These are phyloP conservation scores for Haliclona indistincta DNA, from an alignment of 37 sponge, comb jelly and placozoan genomes.

Conservation along the genomic window DNA sequence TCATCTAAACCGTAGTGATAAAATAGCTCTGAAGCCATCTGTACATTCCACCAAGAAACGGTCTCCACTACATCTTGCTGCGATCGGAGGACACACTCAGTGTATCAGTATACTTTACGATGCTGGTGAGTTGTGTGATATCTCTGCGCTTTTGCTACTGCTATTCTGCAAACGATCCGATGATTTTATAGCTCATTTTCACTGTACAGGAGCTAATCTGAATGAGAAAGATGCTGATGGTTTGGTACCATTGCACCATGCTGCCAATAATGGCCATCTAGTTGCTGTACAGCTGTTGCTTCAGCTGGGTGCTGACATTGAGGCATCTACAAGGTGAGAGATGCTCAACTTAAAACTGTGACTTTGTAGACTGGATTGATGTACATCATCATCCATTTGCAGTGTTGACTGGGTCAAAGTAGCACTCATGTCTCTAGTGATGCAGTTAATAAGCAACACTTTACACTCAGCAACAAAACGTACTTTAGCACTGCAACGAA, in stretches of 20 bases:
- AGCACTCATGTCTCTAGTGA: no score
- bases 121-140: slow-evolving; percentile 28
- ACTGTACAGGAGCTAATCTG: slow-evolving; percentile 34
- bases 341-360: no score
- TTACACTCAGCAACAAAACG: no score
- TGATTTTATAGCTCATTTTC: not conserved
- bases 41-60: slow-evolving; percentile 3
- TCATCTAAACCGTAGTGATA: slow-evolving; percentile 29
- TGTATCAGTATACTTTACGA: slow-evolving; percentile 49
- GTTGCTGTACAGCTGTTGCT: slow-evolving; percentile 31
- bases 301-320: slow-evolving; percentile 41
- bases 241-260: slow-evolving; percentile 40
- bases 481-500: no score
- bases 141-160: not conserved
- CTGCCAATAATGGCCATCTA: slow-evolving; percentile 27
- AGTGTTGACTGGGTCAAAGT: no score
- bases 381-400: no score
- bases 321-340: slow-evolving; percentile 26
- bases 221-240: slow-evolving; percentile 44
- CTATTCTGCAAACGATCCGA: not conserved
- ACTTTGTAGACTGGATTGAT: no score
- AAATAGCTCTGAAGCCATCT: slow-evolving; percentile 1
- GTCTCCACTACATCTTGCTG: slow-evolving; percentile 53
- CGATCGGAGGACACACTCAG: slow-evolving; percentile 39
- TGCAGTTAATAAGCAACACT: no score